Base-by-base conservation (phyloP, 2,113 vertebrate genomes). In the Stictonetta naevosa region DNA sequence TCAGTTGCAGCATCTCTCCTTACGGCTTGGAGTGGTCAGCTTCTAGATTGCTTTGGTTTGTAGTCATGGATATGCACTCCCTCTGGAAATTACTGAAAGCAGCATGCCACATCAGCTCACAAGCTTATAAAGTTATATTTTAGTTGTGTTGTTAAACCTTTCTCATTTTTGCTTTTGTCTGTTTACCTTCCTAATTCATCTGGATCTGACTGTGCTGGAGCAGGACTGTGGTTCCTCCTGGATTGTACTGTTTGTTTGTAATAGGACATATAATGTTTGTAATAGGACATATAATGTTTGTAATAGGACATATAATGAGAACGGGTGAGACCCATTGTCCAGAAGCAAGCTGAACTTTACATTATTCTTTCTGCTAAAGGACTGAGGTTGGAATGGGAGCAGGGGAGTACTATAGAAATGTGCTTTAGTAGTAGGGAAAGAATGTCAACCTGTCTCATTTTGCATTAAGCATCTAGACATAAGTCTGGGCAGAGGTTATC, bases 11-110 rank as follows among this genome's bases (percentile, higher is more conserved):
- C 38, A 94, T 16, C 67, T 83, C 77, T 92, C 83, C 88, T 87
- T 89, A 82, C 22, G 80, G 83, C 86, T 96, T 75, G 0, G 6
- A 92, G 86, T 88, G 76, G 80, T 73, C 85, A 90, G 48, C 50
- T 87, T 76, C 93, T 92, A 89, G 92, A 95, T 96, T 93, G 83
- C 88, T 92, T 91, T 91, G 36, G 80, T 88, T 91, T 69, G 80
- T 66, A 89, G 96, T 94, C 88, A 89, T 0, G 25, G 69, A 69
- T 94, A 96, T 96, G 91, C 77, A 85, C 88, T 96, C 95, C 93
- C 93, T 83, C 92, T 93, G 95, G 95, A 96, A 96, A 97, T 95
- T 86, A 95, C 87, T 80, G 87, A 88, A 88, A 88, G n/a, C 78
- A 95, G 88, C 40, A 59, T 89, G 86, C 73, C 77, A 66, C 71